phyloP scores from a whole-genome alignment of 2,797 vertebrate species.

The Tapera naevia region DNA sequence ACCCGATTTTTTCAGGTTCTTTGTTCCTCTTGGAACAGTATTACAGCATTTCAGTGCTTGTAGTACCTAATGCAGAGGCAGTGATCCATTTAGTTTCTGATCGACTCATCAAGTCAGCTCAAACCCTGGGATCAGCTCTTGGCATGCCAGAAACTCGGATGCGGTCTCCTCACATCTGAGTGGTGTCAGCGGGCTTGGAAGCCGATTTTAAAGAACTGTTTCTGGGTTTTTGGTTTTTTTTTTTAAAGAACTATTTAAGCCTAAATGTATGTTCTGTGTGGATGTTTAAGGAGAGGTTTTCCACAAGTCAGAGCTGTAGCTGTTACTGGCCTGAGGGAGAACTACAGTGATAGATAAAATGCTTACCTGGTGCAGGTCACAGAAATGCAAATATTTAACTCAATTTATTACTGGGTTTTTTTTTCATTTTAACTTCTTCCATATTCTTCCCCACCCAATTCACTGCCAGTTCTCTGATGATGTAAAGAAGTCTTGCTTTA shows the following conservation, averaged over 20 bases:
- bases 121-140: not conserved
- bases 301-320: not conserved
- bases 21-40: not conserved
- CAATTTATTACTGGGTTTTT: no score
- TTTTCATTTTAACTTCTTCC: not conserved
- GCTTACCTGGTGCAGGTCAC: not conserved
- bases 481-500: not conserved
- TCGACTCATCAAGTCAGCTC: not conserved
- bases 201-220: not conserved
- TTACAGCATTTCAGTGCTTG: not conserved
- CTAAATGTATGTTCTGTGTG: not conserved
- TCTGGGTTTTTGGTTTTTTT: not conserved
- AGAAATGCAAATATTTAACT: not conserved
- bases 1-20: not conserved
- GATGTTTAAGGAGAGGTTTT: not conserved
- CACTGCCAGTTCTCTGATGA: accelerated
- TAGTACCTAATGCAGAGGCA: not conserved
- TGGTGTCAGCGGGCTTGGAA: not conserved
- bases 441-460: not conserved
- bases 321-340: not conserved
- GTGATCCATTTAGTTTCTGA: not conserved
- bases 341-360: not conserved
- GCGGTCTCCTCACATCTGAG: not conserved
- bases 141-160: not conserved
- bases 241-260: not conserved